phyloP scores from a whole-genome alignment of 2,113 vertebrate genomes.

The Cephalopholis sonnerati region DNA sequence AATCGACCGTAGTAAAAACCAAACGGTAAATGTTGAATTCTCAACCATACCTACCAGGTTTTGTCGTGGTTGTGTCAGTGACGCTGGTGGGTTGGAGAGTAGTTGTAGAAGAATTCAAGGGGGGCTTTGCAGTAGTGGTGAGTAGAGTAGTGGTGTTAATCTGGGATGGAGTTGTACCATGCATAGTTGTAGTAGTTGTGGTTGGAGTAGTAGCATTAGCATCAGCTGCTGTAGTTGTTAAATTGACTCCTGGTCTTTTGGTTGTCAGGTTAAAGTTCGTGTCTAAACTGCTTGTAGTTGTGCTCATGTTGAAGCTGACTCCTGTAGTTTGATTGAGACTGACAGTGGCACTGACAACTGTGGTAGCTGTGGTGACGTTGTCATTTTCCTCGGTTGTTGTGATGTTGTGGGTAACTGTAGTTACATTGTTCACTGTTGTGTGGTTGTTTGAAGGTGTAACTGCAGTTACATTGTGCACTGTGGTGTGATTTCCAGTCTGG shows the following conservation, averaged over 20 bases:
- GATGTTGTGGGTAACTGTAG: neutral
- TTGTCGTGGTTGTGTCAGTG: neutral
- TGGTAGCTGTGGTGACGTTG: slow-evolving; percentile 5
- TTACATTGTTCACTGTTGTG: neutral
- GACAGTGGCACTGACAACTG: neutral
- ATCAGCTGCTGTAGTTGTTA: neutral
- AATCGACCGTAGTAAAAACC: neutral
- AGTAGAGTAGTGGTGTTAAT: neutral
- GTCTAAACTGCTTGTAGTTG: neutral
- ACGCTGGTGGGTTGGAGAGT: neutral
- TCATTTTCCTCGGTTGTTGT: neutral
- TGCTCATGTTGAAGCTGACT: neutral
- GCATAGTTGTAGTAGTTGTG: neutral
- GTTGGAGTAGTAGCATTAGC: neutral
- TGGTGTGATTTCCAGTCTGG: slow-evolving; percentile 34
- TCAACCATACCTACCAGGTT: slow-evolving; percentile 34
- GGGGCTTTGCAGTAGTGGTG: neutral
- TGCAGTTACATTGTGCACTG: neutral
- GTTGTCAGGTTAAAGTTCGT: neutral
- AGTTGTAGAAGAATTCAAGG: slow-evolving; percentile 14
- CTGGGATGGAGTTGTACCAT: neutral
- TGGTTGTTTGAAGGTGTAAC: neutral
- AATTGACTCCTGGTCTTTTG: neutral
- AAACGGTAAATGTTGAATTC: neutral
- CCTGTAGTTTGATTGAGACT: neutral